phyloP scores from a whole-genome alignment of 2,113 vertebrate species.

The Amia ocellicauda region DNA sequence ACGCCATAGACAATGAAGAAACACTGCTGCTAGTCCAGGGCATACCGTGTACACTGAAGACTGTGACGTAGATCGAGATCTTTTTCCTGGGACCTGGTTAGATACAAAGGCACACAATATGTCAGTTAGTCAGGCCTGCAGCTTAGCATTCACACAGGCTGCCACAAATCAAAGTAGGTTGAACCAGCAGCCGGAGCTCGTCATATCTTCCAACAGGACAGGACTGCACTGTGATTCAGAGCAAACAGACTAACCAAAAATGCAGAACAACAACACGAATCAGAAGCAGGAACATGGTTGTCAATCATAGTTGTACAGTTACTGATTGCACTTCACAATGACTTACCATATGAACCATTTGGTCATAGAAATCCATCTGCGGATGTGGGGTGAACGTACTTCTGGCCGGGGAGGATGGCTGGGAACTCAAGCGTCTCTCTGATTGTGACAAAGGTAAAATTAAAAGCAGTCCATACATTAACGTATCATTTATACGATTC shows the following conservation, averaged over 20 bases:
- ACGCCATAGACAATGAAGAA: no score
- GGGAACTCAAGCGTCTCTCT: conserved; percentile 9
- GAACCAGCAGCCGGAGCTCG: no score
- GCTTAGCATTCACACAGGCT: not conserved
- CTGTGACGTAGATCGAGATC: conserved; percentile 73
- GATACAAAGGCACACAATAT: conserved; percentile 26
- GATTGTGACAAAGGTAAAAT: no score
- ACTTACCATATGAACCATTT: conserved; percentile 75
- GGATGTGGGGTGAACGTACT: conserved; percentile 48
- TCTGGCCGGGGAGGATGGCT: conserved; percentile 42
- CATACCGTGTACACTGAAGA: conserved; percentile 72
- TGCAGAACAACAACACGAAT: not conserved
- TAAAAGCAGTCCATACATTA: no score
- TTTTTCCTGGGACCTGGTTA: conserved; percentile 58
- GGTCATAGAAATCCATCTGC: conserved; percentile 79
- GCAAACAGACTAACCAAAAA: not conserved
- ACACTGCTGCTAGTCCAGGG: not conserved
- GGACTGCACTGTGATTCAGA: no score
- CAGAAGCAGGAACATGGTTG: not conserved
- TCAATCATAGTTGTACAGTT: no score
- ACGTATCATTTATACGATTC: no score
- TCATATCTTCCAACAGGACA: no score
- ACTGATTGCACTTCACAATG: no score
- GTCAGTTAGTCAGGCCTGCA: conserved; percentile 17
- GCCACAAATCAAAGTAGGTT: no score